These are phyloP conservation scores for Gymnocephalus cernua DNA, from an alignment of 2,113 vertebrate genomes.

Conservation along the genomic window DNA sequence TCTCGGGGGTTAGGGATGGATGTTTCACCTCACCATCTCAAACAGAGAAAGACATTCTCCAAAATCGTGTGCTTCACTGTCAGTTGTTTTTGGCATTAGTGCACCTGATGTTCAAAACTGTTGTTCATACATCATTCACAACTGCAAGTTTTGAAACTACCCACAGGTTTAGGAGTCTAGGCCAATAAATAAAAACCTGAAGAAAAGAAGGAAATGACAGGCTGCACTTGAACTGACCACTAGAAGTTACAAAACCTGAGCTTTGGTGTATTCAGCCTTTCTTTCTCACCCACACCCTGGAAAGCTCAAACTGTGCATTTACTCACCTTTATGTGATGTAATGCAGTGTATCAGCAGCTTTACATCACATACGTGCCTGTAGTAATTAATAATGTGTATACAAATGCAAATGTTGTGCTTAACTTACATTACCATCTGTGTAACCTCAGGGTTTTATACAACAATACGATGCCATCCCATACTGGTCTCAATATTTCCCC, in stretches of 20 bases:
- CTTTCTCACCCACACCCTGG: neutral
- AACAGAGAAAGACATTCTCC: constrained; percentile 9
- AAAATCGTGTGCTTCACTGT: constrained; percentile 9
- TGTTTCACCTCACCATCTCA: constrained; percentile 28
- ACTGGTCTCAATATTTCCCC: neutral
- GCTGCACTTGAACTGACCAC: constrained; percentile 32
- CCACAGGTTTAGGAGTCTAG: constrained; percentile 1
- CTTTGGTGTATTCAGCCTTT: neutral
- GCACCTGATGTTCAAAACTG: constrained; percentile 31
- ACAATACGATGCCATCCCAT: too few relatives aligned
- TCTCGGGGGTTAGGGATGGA: constrained; percentile 16
- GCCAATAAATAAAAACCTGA: constrained; percentile 21
- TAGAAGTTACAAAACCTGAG: constrained; percentile 17
- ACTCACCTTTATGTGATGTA: neutral
- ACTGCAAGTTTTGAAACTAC: constrained; percentile 45
- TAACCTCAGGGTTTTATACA: neutral
- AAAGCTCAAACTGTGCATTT: neutral
- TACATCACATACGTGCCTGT: neutral
- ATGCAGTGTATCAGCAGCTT: neutral
- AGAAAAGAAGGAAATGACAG: constrained; percentile 24
- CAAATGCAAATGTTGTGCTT: neutral
- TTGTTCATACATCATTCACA: constrained; percentile 45
- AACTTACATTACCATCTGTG: neutral
- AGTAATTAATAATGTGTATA: neutral
- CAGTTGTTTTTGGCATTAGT: neutral